Percentiles rank a stretch among this genome's conserved stretches.
Conservation (phyloP, 1,140 invertebrate genomes). For the Bombus soroeensis region DNA sequence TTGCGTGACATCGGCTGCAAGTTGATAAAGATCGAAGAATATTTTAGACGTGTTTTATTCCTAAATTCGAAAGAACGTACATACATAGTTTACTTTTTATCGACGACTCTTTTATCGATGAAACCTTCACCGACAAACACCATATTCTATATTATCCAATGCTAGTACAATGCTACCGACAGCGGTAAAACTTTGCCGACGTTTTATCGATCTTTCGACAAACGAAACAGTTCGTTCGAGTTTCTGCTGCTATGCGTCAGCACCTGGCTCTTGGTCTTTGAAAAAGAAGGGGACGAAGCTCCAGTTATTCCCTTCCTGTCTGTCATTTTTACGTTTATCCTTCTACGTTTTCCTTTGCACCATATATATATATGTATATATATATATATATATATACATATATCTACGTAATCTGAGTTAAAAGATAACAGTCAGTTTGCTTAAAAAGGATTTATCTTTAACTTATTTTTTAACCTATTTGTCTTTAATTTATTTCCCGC, state of each 20-base stretch:
- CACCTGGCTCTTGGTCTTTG: conserved; percentile 40
- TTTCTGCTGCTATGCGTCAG: conserved; percentile 45
- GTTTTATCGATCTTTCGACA: conserved; percentile 39
- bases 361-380: no score
- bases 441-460: background rate
- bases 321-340: no score
- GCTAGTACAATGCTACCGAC: conserved; percentile 14
- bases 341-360: background rate
- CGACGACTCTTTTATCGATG: conserved; percentile 28
- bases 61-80: background rate
- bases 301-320: background rate
- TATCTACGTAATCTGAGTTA: background rate
- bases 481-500: background rate
- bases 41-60: background rate
- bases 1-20: background rate
- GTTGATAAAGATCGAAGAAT: background rate
- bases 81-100: background rate
- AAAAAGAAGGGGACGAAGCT: background rate
- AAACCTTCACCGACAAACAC: background rate
- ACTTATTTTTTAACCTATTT: no score
- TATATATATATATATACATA: no score
- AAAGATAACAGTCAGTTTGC: background rate
- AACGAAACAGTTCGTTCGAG: background rate
- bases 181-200: conserved; percentile 36
- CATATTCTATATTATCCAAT: background rate